Conservation (phyloP, 2,113 vertebrate genomes). For the Aspidoscelis tigris region DNA sequence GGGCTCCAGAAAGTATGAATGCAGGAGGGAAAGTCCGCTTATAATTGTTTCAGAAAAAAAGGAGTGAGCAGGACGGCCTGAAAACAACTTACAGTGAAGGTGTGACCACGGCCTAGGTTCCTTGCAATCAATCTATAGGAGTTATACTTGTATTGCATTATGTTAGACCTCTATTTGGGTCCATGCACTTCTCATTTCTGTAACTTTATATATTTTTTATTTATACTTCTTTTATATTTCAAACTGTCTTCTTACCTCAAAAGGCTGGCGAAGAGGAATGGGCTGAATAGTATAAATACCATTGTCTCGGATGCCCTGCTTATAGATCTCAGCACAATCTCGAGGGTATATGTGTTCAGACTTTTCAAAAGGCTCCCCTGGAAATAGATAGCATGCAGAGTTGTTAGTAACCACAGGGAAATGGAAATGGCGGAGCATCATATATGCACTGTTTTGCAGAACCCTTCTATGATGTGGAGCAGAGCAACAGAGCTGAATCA, state of each 20-base stretch:
- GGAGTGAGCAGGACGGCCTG: too few species aligned
- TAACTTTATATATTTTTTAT: too few species aligned
- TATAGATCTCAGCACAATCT: constrained; percentile 82
- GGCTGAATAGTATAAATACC: constrained; percentile 86
- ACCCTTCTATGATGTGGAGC: neutral
- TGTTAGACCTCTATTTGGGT: neutral
- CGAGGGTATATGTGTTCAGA: constrained; percentile 72
- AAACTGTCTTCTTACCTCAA: constrained; percentile 73
- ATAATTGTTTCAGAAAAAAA: too few species aligned
- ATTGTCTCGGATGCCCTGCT: constrained; percentile 80
- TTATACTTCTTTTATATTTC: neutral
- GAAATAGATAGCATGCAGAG: neutral
- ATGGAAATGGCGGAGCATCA: neutral
- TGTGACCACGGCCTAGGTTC: too few species aligned
- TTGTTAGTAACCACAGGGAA: neutral
- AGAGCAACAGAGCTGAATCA: neutral
- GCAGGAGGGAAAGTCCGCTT: too few species aligned
- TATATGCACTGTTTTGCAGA: neutral
- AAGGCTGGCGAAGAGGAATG: constrained; percentile 69
- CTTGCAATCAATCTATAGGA: too few species aligned
- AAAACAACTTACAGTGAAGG: too few species aligned
- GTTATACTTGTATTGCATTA: too few species aligned
- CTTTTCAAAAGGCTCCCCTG: constrained; percentile 34
- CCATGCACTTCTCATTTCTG: too few species aligned
- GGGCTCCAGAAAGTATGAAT: too few species aligned